Conservation (phyloP, 2,888 invertebrate genomes). For the Ametastegia equiseti region DNA sequence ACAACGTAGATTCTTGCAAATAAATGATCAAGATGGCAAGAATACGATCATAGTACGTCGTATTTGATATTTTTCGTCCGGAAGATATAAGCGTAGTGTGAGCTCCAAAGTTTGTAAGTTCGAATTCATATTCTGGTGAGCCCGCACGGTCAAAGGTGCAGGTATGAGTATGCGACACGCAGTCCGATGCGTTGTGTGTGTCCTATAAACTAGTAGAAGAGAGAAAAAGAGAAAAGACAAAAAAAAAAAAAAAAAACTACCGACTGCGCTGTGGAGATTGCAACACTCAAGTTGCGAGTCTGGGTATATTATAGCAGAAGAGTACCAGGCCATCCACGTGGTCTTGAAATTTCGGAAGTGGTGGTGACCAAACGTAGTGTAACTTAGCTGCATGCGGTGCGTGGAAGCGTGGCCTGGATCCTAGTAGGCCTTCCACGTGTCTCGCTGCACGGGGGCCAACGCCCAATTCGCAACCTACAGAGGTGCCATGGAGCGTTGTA, state of each 20-base stretch:
- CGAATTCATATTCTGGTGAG: slow-evolving; percentile 37
- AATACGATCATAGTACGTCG: neutral
- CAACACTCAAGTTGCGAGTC: slow-evolving; percentile 50
- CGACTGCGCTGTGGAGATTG: slow-evolving; percentile 50
- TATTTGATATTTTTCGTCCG: neutral
- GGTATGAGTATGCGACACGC: slow-evolving; percentile 13
- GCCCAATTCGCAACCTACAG: slow-evolving; percentile 69
- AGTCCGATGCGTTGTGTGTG: neutral
- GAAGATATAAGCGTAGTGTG: neutral
- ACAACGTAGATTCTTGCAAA: neutral
- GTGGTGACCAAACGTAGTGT: slow-evolving; percentile 31
- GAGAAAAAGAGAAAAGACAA: slow-evolving; percentile 31
- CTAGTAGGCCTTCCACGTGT: slow-evolving; percentile 47
- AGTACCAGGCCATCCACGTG: slow-evolving; percentile 58
- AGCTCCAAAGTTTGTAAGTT: slow-evolving; percentile 1
- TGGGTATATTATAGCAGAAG: slow-evolving; percentile 9
- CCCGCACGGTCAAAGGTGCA: slow-evolving; percentile 25
- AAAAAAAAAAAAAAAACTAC: slow-evolving; percentile 50
- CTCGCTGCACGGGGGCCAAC: slow-evolving; percentile 62
- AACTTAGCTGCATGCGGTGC: slow-evolving; percentile 5
- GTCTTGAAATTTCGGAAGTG: slow-evolving; percentile 47
- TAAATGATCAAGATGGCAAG: neutral
- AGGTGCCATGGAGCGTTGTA: slow-evolving; percentile 53
- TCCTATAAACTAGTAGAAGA: slow-evolving; percentile 31
- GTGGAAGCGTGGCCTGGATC: slow-evolving; percentile 18